Conservation (phyloP, 1,140 invertebrate genomes). For the Sycobia sp. region DNA sequence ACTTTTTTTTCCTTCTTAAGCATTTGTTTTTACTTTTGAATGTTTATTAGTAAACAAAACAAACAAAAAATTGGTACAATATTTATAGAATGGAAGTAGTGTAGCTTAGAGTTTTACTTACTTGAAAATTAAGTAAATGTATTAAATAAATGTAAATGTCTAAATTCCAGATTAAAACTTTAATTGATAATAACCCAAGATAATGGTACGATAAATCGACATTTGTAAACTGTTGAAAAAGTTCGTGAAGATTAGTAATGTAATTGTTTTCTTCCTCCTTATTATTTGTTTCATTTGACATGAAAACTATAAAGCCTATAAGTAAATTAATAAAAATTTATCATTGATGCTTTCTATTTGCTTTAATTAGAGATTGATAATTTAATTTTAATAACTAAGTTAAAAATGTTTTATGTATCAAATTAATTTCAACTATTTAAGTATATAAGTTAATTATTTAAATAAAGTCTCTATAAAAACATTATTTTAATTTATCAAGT, state of each 20-base stretch:
- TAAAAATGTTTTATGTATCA: conserved; percentile 13
- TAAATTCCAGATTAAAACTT: conserved; percentile 54
- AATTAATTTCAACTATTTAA: too few species aligned
- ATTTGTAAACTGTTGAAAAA: conserved; percentile 48
- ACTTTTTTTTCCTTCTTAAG: too few species aligned
- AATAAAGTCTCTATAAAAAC: too few species aligned
- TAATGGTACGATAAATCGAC: conserved; percentile 52
- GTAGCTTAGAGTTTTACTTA: conserved; percentile 36
- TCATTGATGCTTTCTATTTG: too few species aligned
- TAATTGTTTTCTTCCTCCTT: conserved; percentile 44
- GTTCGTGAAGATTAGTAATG: conserved; percentile 47
- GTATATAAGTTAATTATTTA: background rate
- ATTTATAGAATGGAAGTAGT: too few species aligned
- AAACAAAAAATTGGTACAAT: background rate
- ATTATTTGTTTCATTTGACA: conserved; percentile 40
- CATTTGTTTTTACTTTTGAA: conserved; percentile 19
- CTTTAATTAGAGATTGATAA: too few species aligned
- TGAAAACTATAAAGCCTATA: conserved; percentile 52
- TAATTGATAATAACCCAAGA: conserved; percentile 50
- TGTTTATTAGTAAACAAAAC: background rate
- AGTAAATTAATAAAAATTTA: background rate
- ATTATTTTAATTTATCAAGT: conserved; percentile 8
- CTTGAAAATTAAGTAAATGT: conserved; percentile 51
- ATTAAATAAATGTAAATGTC: conserved; percentile 51
- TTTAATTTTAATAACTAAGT: too few species aligned